A percentile compares a stretch with the other conserved stretches of the same genome.
Conservation (phyloP, 1,140 invertebrate species). For the Vanessa atalanta region DNA sequence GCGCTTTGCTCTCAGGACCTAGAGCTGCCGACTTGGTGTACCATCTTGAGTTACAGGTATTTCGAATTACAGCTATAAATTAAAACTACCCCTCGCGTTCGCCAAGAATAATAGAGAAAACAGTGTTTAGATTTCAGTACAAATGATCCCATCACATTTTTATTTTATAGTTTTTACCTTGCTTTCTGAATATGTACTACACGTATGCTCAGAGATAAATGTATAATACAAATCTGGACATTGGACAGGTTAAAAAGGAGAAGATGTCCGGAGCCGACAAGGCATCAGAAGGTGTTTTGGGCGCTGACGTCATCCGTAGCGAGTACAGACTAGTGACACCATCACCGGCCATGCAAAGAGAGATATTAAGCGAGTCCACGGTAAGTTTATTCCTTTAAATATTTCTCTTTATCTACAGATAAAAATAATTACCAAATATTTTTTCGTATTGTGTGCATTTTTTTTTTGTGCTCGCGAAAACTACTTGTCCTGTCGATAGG, state of each 20-base stretch:
- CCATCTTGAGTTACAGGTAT: constrained; percentile 65
- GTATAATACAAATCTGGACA: too few species aligned
- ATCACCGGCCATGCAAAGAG: constrained; percentile 83
- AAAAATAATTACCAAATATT: not conserved
- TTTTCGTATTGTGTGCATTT: too few species aligned
- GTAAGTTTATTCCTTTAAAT: constrained; percentile 43
- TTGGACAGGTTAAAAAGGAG: constrained; percentile 81
- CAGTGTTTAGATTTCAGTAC: not conserved
- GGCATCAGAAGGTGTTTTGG: constrained; percentile 53
- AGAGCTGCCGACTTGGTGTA: constrained; percentile 67
- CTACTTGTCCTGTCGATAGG: too few species aligned
- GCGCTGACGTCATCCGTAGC: constrained; percentile 83
- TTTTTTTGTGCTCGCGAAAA: too few species aligned
- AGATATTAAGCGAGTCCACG: constrained; percentile 85
- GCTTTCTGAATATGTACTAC: too few species aligned
- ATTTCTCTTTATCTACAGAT: not conserved
- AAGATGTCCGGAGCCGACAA: constrained; percentile 73
- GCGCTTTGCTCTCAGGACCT: constrained; percentile 52
- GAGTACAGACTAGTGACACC: constrained; percentile 75
- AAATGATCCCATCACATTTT: not conserved
- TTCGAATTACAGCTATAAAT: not conserved
- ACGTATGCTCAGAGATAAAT: too few species aligned
- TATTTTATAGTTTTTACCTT: too few species aligned
- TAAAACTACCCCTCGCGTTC: too few species aligned
- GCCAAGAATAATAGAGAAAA: not conserved